Evolutionary conservation across 2,113 vertebrate genomes (phyloP).

Genomic region (Tetrao urogallus): DNA sequence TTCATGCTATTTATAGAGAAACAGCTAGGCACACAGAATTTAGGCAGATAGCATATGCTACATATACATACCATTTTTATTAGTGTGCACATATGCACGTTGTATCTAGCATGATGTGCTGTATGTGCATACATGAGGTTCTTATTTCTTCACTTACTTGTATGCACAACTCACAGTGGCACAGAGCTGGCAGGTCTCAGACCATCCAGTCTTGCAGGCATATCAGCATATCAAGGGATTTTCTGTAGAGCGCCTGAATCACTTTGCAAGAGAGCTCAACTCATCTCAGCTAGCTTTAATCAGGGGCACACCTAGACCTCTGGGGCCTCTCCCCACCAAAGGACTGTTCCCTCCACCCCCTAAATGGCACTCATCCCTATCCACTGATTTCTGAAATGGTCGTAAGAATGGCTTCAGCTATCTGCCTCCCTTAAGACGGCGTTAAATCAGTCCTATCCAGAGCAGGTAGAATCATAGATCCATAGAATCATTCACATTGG

Average conservation of each 20-base stretch:
- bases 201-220: not conserved
- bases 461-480: not conserved
- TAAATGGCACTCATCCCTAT: not conserved
- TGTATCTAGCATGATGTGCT: not conserved
- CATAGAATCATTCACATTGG: too few species aligned
- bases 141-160: not conserved
- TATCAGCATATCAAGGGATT: not conserved
- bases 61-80: not conserved
- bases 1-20: not conserved
- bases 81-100: fast-evolving
- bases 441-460: not conserved
- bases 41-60: not conserved
- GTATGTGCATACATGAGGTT: fast-evolving
- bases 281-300: not conserved
- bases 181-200: not conserved
- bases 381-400: not conserved
- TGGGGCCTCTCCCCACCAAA: not conserved
- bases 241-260: not conserved
- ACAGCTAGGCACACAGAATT: not conserved
- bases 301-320: not conserved
- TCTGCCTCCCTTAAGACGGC: not conserved
- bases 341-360: not conserved
- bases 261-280: not conserved
- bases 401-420: not conserved
- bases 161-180: fast-evolving